phyloP scores from a whole-genome alignment of 2,888 invertebrate species.

The Drosophila pegasa region DNA sequence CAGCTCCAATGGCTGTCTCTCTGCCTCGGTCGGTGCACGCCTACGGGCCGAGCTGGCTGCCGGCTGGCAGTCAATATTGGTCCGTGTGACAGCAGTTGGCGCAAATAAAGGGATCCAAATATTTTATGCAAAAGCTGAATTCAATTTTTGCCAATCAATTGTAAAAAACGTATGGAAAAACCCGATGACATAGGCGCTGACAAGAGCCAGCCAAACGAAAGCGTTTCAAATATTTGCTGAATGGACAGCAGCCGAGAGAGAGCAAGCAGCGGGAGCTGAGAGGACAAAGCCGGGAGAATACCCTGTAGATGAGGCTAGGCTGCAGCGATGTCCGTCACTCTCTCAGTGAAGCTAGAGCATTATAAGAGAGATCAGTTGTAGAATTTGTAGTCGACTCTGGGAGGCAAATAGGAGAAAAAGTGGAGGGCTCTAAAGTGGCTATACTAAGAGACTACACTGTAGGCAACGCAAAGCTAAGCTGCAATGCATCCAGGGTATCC shows the following conservation, averaged over 20 bases:
- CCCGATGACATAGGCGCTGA: slow-evolving; percentile 56
- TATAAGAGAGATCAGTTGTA: no score
- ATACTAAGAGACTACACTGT: no score
- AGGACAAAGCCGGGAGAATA: background rate
- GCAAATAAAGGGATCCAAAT: slow-evolving; percentile 68
- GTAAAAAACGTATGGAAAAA: slow-evolving; percentile 58
- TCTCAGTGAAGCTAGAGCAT: no score
- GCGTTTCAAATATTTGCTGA: slow-evolving; percentile 56
- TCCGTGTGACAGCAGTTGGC: slow-evolving; percentile 58
- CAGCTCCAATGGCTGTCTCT: slow-evolving; percentile 17
- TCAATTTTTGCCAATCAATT: slow-evolving; percentile 79
- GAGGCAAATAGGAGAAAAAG: no score
- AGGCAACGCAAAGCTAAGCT: no score
- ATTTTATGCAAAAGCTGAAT: slow-evolving; percentile 77
- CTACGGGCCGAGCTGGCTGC: slow-evolving; percentile 14
- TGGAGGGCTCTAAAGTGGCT: no score
- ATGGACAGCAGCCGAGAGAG: slow-evolving; percentile 26
- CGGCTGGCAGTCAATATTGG: slow-evolving; percentile 9
- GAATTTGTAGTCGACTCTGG: no score
- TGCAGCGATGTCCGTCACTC: no score
- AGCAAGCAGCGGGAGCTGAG: background rate
- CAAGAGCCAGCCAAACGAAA: slow-evolving; percentile 32
- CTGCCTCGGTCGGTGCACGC: background rate
- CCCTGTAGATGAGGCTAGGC: background rate
- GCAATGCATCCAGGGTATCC: slow-evolving; percentile 1